phyloP scores from a whole-genome alignment of 1,140 invertebrate species.

The Agrilus planipennis region DNA sequence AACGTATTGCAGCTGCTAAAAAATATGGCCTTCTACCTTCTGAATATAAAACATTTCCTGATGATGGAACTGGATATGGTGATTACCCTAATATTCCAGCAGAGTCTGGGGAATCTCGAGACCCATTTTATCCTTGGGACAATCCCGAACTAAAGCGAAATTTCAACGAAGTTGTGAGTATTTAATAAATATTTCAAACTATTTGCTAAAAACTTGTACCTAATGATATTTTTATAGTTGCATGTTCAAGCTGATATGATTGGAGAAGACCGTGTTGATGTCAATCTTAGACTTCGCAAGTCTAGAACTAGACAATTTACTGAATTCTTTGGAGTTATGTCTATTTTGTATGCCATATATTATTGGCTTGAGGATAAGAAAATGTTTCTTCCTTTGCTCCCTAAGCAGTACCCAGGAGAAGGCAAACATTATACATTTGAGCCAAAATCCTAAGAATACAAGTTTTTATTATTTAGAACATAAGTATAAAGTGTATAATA shows the following conservation, averaged over 20 bases:
- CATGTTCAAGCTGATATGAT: constrained; percentile 44
- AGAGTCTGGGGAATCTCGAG: constrained; percentile 52
- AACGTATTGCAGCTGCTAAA: constrained; percentile 64
- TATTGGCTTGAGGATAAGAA: constrained; percentile 42
- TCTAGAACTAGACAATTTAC: constrained; percentile 34
- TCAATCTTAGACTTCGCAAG: constrained; percentile 36
- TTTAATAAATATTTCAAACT: not conserved
- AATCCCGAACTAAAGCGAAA: constrained; percentile 63
- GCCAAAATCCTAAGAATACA: no score
- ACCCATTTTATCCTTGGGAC: constrained; percentile 75
- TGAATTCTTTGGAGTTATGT: constrained; percentile 43
- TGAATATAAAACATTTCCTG: constrained; percentile 73
- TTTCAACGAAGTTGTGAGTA: constrained; percentile 65
- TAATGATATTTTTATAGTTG: constrained; percentile 36
- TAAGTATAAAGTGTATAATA: no score
- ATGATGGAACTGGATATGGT: constrained; percentile 61
- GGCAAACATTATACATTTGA: constrained; percentile 48
- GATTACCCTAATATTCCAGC: constrained; percentile 80
- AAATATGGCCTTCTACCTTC: constrained; percentile 75
- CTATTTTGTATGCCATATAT: constrained; percentile 35
- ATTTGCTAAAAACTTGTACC: constrained; percentile 3
- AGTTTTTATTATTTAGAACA: no score
- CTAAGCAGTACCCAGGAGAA: constrained; percentile 43
- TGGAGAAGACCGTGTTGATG: constrained; percentile 49
- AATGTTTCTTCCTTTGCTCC: constrained; percentile 43